Evolutionary conservation across 2,113 vertebrate genomes (phyloP).

Genomic region (Prolemur simus): DNA sequence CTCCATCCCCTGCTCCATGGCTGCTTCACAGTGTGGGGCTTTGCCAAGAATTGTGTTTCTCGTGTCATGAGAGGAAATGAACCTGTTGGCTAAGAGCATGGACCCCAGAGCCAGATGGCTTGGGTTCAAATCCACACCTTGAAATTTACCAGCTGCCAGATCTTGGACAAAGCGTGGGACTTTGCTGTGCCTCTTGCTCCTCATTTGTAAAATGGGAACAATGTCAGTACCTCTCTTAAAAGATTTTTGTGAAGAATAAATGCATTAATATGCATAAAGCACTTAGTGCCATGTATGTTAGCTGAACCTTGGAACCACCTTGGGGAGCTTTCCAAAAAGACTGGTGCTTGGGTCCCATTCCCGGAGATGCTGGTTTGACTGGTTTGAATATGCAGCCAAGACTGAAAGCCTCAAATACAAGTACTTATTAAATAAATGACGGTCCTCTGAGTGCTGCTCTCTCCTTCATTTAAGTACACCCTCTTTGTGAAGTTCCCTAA

Average conservation of each 20-base stretch:
- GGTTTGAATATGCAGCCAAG: neutral
- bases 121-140: neutral
- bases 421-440: neutral
- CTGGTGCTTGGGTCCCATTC: neutral
- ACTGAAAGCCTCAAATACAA: neutral
- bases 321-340: neutral
- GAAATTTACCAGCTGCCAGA: neutral
- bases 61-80: neutral
- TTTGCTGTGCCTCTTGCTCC: neutral
- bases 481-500: neutral
- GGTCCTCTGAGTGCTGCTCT: neutral
- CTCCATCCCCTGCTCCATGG: neutral
- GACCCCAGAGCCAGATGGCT: neutral
- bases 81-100: slow-evolving; percentile 2
- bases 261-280: neutral
- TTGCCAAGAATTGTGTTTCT: slow-evolving; percentile 17
- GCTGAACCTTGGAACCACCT: neutral
- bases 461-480: neutral
- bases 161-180: neutral
- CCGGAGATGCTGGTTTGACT: neutral
- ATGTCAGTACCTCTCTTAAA: neutral
- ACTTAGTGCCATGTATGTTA: neutral
- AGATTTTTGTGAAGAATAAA: neutral
- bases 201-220: neutral
- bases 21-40: neutral